These are phyloP conservation scores for Psammodynastes pulverulentus DNA, from an alignment of 2,113 vertebrate genomes.

Conservation along the genomic window DNA sequence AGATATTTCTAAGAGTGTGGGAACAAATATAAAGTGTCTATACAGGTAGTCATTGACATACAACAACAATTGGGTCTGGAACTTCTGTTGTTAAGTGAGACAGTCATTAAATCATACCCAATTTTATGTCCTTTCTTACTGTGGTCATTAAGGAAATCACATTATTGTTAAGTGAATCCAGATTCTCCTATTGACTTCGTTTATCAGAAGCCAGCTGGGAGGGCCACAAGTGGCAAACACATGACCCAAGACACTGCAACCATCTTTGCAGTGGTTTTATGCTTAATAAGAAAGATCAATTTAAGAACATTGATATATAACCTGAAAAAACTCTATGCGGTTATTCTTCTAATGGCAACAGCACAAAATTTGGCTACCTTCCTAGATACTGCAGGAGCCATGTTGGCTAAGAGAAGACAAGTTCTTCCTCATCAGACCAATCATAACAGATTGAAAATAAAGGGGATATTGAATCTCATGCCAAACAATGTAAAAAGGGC, in stretches of 20 bases:
- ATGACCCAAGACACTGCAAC: neutral
- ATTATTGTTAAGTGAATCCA: neutral
- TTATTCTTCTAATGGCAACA: neutral
- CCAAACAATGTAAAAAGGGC: neutral
- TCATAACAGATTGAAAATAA: neutral
- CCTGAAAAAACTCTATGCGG: neutral
- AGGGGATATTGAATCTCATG: neutral
- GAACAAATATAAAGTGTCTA: neutral
- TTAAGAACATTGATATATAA: neutral
- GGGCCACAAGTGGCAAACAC: neutral
- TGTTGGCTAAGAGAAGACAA: neutral
- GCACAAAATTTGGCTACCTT: neutral
- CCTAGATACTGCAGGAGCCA: neutral
- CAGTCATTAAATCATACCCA: neutral
- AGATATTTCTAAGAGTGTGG: neutral
- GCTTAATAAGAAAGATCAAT: neutral
- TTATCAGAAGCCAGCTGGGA: neutral
- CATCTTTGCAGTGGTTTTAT: neutral
- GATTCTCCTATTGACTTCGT: neutral
- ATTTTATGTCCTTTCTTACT: neutral
- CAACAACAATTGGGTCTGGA: neutral
- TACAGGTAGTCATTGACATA: neutral
- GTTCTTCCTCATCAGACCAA: neutral
- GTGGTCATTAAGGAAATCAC: neutral
- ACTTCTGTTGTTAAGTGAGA: neutral